Conservation (phyloP, 2,113 vertebrate species). For the Lampris megalopsis region DNA sequence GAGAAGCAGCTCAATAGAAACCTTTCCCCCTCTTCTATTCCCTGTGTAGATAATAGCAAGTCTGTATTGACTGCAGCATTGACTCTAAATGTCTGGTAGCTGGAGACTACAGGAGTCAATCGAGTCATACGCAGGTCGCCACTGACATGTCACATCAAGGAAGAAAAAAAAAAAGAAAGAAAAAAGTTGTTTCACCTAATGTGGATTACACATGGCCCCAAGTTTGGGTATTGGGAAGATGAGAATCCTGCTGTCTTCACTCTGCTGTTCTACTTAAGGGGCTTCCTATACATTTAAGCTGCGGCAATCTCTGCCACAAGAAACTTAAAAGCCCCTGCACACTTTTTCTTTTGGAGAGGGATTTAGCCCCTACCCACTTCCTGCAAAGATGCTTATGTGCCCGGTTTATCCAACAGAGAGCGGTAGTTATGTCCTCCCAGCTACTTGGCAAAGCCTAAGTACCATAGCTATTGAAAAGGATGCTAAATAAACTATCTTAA, state of each 20-base stretch:
- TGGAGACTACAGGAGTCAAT: conserved; percentile 50
- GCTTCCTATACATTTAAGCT: conserved; percentile 54
- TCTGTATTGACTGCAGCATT: conserved; percentile 62
- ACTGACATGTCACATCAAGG: conserved; percentile 58
- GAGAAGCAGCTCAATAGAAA: conserved; percentile 70
- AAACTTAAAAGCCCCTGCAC: conserved; percentile 30
- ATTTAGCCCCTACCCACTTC: conserved; percentile 43
- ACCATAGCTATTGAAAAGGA: conserved; percentile 15
- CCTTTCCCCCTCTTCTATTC: conserved; percentile 53
- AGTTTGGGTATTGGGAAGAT: conserved; percentile 35
- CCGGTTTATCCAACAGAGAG: conserved; percentile 23
- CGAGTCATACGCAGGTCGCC: conserved; percentile 56
- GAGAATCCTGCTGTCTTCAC: conserved; percentile 46
- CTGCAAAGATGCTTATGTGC: conserved; percentile 31
- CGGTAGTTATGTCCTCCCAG: conserved; percentile 24
- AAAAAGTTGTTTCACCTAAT: conserved; percentile 43
- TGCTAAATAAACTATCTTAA: conserved; percentile 15
- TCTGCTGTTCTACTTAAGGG: background rate
- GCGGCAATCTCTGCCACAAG: conserved; percentile 28
- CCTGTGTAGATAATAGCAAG: conserved; percentile 70
- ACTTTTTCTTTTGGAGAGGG: conserved; percentile 21
- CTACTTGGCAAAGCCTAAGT: conserved; percentile 24
- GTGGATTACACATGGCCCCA: conserved; percentile 40
- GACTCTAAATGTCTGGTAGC: conserved; percentile 60
- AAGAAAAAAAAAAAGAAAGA: conserved; percentile 17